phyloP scores from a whole-genome alignment of 2,888 invertebrate species.

The Zootermopsis nevadensis region DNA sequence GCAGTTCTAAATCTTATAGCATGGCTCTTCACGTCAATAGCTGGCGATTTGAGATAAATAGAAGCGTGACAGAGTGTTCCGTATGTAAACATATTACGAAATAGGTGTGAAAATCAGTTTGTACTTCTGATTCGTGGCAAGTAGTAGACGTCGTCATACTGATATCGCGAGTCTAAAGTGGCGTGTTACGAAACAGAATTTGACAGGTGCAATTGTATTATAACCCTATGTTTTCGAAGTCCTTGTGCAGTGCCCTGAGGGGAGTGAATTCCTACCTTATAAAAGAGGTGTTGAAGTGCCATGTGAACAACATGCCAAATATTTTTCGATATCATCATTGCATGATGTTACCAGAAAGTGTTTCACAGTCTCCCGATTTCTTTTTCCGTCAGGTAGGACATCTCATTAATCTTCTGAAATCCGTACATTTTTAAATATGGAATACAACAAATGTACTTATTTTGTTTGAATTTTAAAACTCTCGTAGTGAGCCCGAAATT shows the following conservation, averaged over 20 bases:
- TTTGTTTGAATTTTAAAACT: too few species aligned
- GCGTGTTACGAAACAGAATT: too few species aligned
- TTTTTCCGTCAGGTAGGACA: conserved; percentile 11
- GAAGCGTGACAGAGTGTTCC: neutral
- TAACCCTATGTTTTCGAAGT: neutral
- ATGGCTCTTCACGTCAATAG: too few species aligned
- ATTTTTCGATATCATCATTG: neutral
- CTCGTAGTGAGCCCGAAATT: too few species aligned
- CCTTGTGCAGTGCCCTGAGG: neutral
- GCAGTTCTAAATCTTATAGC: too few species aligned
- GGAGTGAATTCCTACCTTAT: neutral
- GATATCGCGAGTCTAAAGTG: too few species aligned
- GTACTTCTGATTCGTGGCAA: too few species aligned
- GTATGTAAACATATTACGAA: conserved; percentile 3
- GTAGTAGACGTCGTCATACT: too few species aligned
- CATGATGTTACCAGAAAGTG: neutral
- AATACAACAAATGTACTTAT: too few species aligned
- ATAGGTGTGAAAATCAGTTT: neutral
- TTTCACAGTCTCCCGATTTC: neutral
- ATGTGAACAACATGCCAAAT: conserved; percentile 4
- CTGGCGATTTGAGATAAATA: too few species aligned
- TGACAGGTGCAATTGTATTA: too few species aligned
- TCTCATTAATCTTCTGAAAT: too few species aligned
- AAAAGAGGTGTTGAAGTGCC: neutral
- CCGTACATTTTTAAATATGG: neutral